A percentile compares a stretch with the other conserved stretches of the same genome.
These are phyloP conservation scores for Pissodes strobi DNA, from an alignment of 1,140 invertebrate species.

Conservation along the genomic window DNA sequence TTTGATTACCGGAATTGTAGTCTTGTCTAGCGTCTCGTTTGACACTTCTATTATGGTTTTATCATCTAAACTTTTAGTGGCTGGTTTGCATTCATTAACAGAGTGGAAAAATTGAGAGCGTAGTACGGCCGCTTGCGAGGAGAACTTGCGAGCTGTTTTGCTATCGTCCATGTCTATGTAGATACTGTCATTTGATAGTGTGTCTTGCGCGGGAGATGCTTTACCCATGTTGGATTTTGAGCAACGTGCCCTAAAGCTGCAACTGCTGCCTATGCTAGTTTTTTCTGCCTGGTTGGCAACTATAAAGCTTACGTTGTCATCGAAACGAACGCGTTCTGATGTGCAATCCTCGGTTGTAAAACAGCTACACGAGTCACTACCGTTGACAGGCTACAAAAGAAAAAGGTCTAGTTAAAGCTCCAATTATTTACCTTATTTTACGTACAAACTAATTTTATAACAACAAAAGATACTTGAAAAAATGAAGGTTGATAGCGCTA, in stretches of 20 bases:
- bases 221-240: slow-evolving; percentile 27
- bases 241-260: slow-evolving; percentile 48
- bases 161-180: slow-evolving; percentile 51
- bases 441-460: too few relatives aligned
- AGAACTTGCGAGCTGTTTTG: slow-evolving; percentile 41
- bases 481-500: too few relatives aligned
- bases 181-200: slow-evolving; percentile 51
- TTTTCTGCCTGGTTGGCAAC: slow-evolving; percentile 48
- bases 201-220: slow-evolving; percentile 38
- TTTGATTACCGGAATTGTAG: slow-evolving; percentile 23
- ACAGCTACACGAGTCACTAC: slow-evolving; percentile 52
- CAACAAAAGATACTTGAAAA: too few relatives aligned
- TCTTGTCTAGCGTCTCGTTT: slow-evolving; percentile 51
- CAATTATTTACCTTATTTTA: too few relatives aligned
- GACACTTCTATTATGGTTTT: slow-evolving; percentile 53
- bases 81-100: slow-evolving; percentile 43
- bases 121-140: slow-evolving; percentile 46
- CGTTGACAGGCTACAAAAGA: slow-evolving; percentile 40
- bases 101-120: slow-evolving; percentile 52
- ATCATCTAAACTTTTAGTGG: slow-evolving; percentile 48
- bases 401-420: background rate
- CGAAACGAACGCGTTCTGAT: slow-evolving; percentile 64
- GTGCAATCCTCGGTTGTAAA: slow-evolving; percentile 61
- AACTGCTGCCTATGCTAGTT: slow-evolving; percentile 53
- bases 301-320: slow-evolving; percentile 60